Evolutionary conservation across 2,113 vertebrate species (phyloP).

Genomic region (Mesoclemmys tuberculata): DNA sequence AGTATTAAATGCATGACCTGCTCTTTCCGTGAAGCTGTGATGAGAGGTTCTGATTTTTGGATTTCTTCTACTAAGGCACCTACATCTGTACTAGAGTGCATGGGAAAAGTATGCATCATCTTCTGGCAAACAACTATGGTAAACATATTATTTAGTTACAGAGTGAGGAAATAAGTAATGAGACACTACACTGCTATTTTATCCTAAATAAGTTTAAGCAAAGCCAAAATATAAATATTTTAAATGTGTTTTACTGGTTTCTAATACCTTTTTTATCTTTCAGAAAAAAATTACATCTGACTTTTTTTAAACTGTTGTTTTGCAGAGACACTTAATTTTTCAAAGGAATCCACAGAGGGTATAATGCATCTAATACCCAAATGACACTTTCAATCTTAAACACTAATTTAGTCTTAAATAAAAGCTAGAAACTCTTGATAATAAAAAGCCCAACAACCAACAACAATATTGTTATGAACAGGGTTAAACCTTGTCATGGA

Average conservation of each 20-base stretch:
- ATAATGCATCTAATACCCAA: background rate
- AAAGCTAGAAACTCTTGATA: background rate
- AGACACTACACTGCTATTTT: background rate
- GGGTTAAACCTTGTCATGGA: background rate
- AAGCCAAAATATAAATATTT: background rate
- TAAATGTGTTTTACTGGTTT: background rate
- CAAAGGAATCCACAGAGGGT: rapidly evolving
- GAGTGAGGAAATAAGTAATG: background rate
- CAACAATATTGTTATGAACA: background rate
- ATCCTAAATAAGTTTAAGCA: background rate
- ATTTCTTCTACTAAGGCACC: slow-evolving; percentile 87
- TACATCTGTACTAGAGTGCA: slow-evolving; percentile 84
- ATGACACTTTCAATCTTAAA: background rate
- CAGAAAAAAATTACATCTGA: background rate
- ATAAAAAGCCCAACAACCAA: background rate
- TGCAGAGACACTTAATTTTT: background rate
- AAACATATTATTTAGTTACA: background rate
- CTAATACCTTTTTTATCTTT: background rate
- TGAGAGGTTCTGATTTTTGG: slow-evolving; percentile 84
- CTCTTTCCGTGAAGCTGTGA: slow-evolving; percentile 84
- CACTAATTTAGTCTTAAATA: background rate
- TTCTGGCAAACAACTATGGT: background rate
- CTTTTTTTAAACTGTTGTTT: background rate
- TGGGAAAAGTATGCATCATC: background rate
- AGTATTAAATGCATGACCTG: slow-evolving; percentile 85